Base-by-base conservation (phyloP, 2,797 vertebrate genomes). In the Odontamblyopus rebecca region DNA sequence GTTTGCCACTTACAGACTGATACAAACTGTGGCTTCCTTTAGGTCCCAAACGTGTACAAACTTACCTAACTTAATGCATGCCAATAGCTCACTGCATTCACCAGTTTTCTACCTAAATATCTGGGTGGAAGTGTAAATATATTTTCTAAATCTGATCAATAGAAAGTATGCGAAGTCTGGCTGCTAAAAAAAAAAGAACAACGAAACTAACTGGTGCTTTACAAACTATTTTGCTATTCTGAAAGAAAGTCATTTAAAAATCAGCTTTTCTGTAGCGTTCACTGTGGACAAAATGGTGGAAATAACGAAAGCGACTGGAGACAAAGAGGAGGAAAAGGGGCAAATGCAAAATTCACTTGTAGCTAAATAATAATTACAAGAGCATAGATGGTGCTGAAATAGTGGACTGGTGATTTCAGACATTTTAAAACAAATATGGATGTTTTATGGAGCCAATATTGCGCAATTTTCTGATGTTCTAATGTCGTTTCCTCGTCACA, bases 31-130 rank as follows among this genome's bases (percentile, higher is more conserved):
- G 51, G 61, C 69, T 48, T 81, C 77, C 79, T 82, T 76, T 30
- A 2, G 19, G 63, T 61, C 77, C 2, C 77, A 82, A 69, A 80
- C 78, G 19, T 89, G 88, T 90, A 83, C 44, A 72, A 89, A 83
- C 86, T 73, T 77, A 79, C 89, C 90, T 90, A 91, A 79, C 86
- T 89, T 88, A 68, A 75, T 89, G 91, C 91, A 92, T 92, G 91
- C 89, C 80, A 76, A 77, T 88, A 90, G 88, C 81, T 71, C 83
- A 86, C 74, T 62, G 73, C 89, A 71, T 86, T 74, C 80, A 83
- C 75, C 88, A 78, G 79, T 89, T 91, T 90, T 86, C 72, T 88
- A 90, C 81, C 66, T 71, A 74, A 41, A 70, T 64, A 53, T 80
- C 16, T 29, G 2, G 13, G 66, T 75, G 6, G 69, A 75, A 76